These are phyloP conservation scores for Neocrepidodera transversa DNA, from an alignment of 2,888 invertebrate genomes.

Conservation along the genomic window DNA sequence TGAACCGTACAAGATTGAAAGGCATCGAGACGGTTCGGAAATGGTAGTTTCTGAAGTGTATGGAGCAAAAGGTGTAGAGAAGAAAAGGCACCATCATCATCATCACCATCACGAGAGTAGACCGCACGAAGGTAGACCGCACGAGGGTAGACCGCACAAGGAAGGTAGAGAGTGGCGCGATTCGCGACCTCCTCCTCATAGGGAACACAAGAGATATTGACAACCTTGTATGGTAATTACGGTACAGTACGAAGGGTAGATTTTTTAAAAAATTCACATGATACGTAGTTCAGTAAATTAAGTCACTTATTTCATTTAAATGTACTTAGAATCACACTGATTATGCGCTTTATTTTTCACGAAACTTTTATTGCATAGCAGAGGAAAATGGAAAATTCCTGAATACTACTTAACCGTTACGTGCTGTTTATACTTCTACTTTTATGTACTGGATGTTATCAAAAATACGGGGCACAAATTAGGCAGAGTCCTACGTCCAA, in stretches of 20 bases:
- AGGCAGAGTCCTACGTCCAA: no score
- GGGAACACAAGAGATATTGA: constrained; percentile 65
- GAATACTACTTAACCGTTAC: no score
- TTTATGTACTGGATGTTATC: no score
- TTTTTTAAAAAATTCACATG: background rate
- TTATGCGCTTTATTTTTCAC: no score
- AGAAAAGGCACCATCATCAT: constrained; percentile 77
- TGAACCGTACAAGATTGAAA: constrained; percentile 64
- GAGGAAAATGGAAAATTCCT: no score
- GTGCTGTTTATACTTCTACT: no score
- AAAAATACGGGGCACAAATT: no score
- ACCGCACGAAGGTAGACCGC: constrained; percentile 66
- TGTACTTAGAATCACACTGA: no score
- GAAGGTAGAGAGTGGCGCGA: constrained; percentile 67
- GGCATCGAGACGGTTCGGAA: constrained; percentile 74
- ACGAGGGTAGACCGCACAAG: constrained; percentile 62
- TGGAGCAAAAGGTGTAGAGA: constrained; percentile 63
- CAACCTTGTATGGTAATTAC: constrained; percentile 56
- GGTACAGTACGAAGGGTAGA: constrained; percentile 53
- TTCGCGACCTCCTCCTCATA: constrained; percentile 63
- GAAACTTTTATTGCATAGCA: no score
- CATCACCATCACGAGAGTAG: constrained; percentile 77
- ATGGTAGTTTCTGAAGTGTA: constrained; percentile 72
- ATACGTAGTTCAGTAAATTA: background rate
- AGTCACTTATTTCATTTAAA: background rate